These are phyloP conservation scores for Panurus biarmicus DNA, from an alignment of 2,113 vertebrate species.

Conservation along the genomic window DNA sequence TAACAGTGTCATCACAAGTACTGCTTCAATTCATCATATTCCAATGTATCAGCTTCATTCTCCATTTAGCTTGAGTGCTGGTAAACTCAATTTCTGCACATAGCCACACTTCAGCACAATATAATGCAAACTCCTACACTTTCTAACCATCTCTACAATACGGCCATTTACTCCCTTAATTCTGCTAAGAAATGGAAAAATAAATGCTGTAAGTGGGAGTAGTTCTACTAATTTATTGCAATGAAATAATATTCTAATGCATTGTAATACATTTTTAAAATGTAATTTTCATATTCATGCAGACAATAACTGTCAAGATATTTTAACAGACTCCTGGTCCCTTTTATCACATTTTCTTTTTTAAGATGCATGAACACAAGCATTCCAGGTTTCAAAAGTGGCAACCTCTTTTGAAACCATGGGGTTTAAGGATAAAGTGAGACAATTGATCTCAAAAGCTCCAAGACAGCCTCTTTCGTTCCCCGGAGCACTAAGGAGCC, in stretches of 20 bases:
- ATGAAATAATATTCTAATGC: constrained; percentile 13
- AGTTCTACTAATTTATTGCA: constrained; percentile 30
- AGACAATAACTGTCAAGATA: constrained; percentile 29
- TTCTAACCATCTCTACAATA: constrained; percentile 38
- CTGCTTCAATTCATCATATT: constrained; percentile 44
- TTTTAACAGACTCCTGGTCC: background rate
- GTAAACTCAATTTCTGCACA: constrained; percentile 54
- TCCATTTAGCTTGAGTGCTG: constrained; percentile 46
- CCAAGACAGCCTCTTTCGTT: background rate
- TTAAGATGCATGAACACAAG: background rate
- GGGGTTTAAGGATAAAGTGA: background rate
- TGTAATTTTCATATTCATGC: constrained; percentile 4
- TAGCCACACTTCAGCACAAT: constrained; percentile 49
- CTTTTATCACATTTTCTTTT: background rate
- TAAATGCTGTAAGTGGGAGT: constrained; percentile 12
- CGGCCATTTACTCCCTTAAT: constrained; percentile 43
- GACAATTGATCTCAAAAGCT: background rate
- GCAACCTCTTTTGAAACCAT: background rate
- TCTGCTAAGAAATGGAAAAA: constrained; percentile 39
- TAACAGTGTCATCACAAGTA: constrained; percentile 50
- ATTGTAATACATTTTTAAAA: constrained; percentile 26
- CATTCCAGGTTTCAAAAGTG: background rate
- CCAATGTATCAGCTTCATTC: constrained; percentile 44
- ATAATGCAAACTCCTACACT: constrained; percentile 55
- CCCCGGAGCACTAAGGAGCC: background rate